Evolutionary conservation across 2,113 vertebrate species (phyloP), one percentile per base, ranked within the genome.

Genomic region (Rynchops niger): DNA sequence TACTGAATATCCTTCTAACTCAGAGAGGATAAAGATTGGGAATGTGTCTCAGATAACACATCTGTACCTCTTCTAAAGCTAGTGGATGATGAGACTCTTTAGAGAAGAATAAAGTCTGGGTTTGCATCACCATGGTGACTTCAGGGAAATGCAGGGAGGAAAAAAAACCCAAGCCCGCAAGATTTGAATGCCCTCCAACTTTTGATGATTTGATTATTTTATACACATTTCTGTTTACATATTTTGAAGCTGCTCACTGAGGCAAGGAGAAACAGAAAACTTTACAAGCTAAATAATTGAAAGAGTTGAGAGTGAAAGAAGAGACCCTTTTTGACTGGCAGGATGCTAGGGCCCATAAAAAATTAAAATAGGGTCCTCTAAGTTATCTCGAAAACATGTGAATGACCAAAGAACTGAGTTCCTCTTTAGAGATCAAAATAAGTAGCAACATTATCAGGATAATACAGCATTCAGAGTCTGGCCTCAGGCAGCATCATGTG

Each of bases 91-190:
- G 3, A n/a, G 6, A 53, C 6, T 61, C 25, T 56, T 72, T 30
- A 61, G 16, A 34, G 21, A 36, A 74, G 29, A 49, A 10, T 79
- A 9, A 79, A 47, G 5, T 45, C 32, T 77, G 53, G 5, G 3
- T 45, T 36, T 91, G 30, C 49, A 47, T 22, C 1, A 91, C 26
- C 20, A 38, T 9, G 63, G 42, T 45, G 22, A 86, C 9, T 85
- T 40, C 17, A 19, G 43, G 26, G 18, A 84, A 56, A 78, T 27
- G 3, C 34, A 81, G 15, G 25, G 19, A 56, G 13, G 11, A 30
- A 30, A 67, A 79, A 34, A n/a, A 0, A 0, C 0, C 1, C 2
- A 83, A 70, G 45, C 2, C 9, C 34, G 63, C 12, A 58, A 69
- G 17, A 13, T 65, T 14, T 69, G 8, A 90, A 86, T 70, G 11